Evolutionary conservation across 2,888 invertebrate genomes (phyloP).

Genomic region (Drosophila mercatorum): DNA sequence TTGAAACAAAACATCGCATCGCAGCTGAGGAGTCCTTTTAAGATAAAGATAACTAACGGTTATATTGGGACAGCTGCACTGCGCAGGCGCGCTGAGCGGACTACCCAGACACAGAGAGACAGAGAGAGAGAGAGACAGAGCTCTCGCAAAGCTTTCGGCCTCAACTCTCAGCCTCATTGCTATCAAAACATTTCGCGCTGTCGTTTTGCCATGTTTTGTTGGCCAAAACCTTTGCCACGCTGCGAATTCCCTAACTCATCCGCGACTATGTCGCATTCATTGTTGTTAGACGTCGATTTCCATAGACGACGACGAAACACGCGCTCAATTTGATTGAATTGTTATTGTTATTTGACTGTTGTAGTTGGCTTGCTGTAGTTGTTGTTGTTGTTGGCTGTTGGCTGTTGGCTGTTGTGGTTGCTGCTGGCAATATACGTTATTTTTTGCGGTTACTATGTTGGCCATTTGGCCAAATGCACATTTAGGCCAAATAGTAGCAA

Average conservation of each 20-base stretch:
- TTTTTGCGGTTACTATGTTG: constrained; percentile 51
- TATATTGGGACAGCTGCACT: constrained; percentile 44
- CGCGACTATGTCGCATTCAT: not conserved
- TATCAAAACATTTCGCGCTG: constrained; percentile 62
- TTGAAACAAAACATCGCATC: constrained; percentile 8
- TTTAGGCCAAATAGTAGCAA: constrained; percentile 66
- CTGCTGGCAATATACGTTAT: constrained; percentile 23
- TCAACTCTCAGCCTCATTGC: constrained; percentile 26
- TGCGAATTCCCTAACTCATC: not conserved
- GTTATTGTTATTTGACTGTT: constrained; percentile 67
- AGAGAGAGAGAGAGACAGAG: not conserved
- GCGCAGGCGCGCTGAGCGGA: constrained; percentile 44
- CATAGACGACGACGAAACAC: constrained; percentile 46
- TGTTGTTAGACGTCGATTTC: constrained; percentile 54
- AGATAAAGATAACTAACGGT: constrained; percentile 58
- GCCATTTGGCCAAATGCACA: constrained; percentile 66
- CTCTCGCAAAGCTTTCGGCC: constrained; percentile 12
- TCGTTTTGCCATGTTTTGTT: constrained; percentile 42
- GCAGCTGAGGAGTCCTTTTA: too few species aligned
- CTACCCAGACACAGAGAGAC: not conserved
- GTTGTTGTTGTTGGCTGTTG: not conserved
- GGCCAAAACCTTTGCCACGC: not conserved
- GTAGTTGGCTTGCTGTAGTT: constrained; percentile 18
- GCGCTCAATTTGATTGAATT: constrained; percentile 73
- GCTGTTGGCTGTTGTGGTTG: constrained; percentile 16